Base-by-base conservation (phyloP, 2,113 vertebrate species). In the Esox niger region DNA sequence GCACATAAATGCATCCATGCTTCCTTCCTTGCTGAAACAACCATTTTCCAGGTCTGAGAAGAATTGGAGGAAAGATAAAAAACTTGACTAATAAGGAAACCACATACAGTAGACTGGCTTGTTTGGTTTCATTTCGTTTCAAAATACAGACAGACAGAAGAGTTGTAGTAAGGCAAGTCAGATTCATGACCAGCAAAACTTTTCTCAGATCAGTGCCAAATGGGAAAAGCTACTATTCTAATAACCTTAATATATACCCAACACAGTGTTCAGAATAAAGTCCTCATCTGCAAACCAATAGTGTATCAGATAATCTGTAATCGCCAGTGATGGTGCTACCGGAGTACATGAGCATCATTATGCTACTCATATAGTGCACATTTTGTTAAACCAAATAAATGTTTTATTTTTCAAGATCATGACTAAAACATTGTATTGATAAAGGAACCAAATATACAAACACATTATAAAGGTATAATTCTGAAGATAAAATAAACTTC, bases 1-100 rank as follows among this genome's bases (percentile, higher is more conserved):
- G 87, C 76, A 81, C 77, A 80, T 73, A 87, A 91, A 88, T 68
- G 75, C 21, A 54, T 75, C 72, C 20, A 74, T 73, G 75, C 78
- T 91, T 91, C 91, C 90, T 92, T 91, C 91, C 91, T 91, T 82
- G 64, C 68, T 66, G 46, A 72, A 84, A 69, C 84, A 81, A 74
- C 81, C 69, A 62, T 79, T 79, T 83, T 87, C 80, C 73, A 75
- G 23, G 64, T 71, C 74, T 70, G 54, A 86, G 81, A 88, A 89
- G 88, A 91, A 90, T 89, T 15, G 79, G 85, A 90, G 90, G 91
- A 91, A 91, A 82, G 73, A 78, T 68, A 70, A 80, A 86, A 73
- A 75, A 73, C 75, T 74, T 6, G 25, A 59, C 75, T 74, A 78
- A 71, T 70, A 59, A 75, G 81, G 77, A 87, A 87, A 86, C 64